Conservation (phyloP, 2,888 invertebrate species). For the Lithophane leautieri region DNA sequence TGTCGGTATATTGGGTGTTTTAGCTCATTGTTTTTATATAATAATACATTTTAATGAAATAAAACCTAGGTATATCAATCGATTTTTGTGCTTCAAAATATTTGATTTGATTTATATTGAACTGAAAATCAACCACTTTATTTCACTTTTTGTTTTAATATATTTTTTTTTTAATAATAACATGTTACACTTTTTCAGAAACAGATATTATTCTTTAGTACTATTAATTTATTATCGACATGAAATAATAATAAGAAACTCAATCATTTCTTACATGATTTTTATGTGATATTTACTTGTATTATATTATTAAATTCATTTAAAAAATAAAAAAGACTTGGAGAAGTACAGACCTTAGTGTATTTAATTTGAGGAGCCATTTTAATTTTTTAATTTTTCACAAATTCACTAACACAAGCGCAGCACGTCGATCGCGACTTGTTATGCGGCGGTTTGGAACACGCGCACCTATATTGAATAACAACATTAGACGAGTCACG, state of each 20-base stretch:
- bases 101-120: too few species aligned
- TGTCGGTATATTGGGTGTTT: too few species aligned
- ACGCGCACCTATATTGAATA: slow-evolving; percentile 10
- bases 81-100: too few species aligned
- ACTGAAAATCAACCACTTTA: too few species aligned
- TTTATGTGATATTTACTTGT: neutral
- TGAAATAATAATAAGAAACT: too few species aligned
- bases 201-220: neutral
- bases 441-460: slow-evolving; percentile 5
- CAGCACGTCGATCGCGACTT: slow-evolving; percentile 9
- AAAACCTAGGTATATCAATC: too few species aligned
- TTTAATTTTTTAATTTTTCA: neutral
- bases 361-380: slow-evolving; percentile 48
- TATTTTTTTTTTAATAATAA: too few species aligned
- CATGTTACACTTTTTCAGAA: too few species aligned
- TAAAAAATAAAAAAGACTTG: neutral
- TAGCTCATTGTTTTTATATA: too few species aligned
- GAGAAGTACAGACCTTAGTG: slow-evolving; percentile 32
- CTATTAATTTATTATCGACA: neutral
- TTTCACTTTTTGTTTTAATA: too few species aligned
- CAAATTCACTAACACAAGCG: neutral
- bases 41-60: too few species aligned
- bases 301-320: neutral
- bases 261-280: neutral
- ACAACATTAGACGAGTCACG: slow-evolving; percentile 6